These are phyloP conservation scores for Atlantisia rogersi DNA, from an alignment of 2,113 vertebrate genomes.

Conservation along the genomic window DNA sequence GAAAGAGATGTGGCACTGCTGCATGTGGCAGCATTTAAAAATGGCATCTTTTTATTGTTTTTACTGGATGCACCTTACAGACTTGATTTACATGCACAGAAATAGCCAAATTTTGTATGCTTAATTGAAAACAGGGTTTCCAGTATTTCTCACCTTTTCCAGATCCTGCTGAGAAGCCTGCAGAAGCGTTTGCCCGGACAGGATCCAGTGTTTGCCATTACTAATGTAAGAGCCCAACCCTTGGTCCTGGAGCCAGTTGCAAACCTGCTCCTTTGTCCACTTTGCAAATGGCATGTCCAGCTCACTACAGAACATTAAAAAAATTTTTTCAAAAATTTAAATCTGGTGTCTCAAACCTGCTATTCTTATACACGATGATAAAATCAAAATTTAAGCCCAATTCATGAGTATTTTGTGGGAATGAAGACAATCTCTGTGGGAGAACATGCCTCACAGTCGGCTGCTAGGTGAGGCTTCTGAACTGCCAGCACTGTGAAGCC, in stretches of 20 bases:
- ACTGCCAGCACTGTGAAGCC: background rate
- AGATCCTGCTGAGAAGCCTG: slow-evolving; percentile 96
- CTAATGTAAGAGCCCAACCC: slow-evolving; percentile 89
- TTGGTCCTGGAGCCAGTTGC: slow-evolving; percentile 93
- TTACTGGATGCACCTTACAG: background rate
- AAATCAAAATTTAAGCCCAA: background rate
- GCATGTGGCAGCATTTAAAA: background rate
- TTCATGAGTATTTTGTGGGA: background rate
- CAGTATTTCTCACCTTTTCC: slow-evolving; percentile 85
- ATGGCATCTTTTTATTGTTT: background rate
- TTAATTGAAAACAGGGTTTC: background rate
- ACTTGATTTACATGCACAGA: background rate
- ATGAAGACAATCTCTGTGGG: background rate
- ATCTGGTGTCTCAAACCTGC: background rate
- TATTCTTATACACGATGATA: background rate
- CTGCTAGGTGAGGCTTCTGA: background rate
- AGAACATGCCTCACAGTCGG: fast-evolving
- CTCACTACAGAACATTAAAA: slow-evolving; percentile 76
- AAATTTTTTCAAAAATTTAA: background rate
- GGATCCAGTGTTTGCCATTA: slow-evolving; percentile 90
- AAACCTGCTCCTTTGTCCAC: slow-evolving; percentile 96
- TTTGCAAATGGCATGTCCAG: slow-evolving; percentile 95
- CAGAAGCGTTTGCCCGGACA: slow-evolving; percentile 92
- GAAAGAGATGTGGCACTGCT: background rate
- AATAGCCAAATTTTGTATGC: fast-evolving